Percentiles rank a stretch among this genome's conserved stretches.
These are phyloP conservation scores for Habroteleia sp. DNA, from an alignment of 2,888 invertebrate species.

Conservation along the genomic window DNA sequence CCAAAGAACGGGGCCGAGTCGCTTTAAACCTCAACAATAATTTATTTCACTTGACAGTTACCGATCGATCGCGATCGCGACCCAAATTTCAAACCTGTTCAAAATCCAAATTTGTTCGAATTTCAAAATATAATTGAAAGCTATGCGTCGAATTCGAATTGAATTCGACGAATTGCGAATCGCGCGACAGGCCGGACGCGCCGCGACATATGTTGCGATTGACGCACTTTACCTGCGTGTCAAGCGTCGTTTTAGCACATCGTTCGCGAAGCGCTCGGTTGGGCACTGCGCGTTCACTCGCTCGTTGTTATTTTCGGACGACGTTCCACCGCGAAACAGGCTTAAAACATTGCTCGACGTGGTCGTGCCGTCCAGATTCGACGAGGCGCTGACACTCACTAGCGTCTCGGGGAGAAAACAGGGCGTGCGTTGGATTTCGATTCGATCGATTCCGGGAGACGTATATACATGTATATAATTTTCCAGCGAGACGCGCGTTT, in stretches of 20 bases:
- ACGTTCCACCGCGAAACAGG: slow-evolving; percentile 6
- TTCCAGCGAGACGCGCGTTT: slow-evolving; percentile 11
- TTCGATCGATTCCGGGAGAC: slow-evolving; percentile 73
- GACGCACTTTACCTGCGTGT: slow-evolving; percentile 64
- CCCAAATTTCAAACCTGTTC: too few species aligned
- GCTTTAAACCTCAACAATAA: too few species aligned
- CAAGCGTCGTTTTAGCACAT: slow-evolving; percentile 51
- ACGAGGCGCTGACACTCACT: slow-evolving; percentile 74
- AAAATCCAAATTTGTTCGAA: too few species aligned
- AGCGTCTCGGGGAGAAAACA: slow-evolving; percentile 64
- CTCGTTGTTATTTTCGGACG: background rate
- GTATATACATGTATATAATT: slow-evolving; percentile 36
- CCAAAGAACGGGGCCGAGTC: too few species aligned
- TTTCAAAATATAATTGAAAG: too few species aligned
- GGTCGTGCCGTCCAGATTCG: slow-evolving; percentile 63
- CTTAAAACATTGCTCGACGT: slow-evolving; percentile 44
- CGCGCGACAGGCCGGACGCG: too few species aligned
- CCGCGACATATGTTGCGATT: slow-evolving; percentile 39
- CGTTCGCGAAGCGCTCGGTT: slow-evolving; percentile 14
- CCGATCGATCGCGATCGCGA: too few species aligned
- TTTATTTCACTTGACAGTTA: too few species aligned
- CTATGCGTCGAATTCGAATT: too few species aligned
- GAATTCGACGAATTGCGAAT: too few species aligned
- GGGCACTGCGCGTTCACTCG: slow-evolving; percentile 3
- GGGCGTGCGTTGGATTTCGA: slow-evolving; percentile 76